A percentile compares a stretch with the other conserved stretches of the same genome.
phyloP scores from a whole-genome alignment of 2,797 vertebrate genomes.

The Sebastes hopkinsi region DNA sequence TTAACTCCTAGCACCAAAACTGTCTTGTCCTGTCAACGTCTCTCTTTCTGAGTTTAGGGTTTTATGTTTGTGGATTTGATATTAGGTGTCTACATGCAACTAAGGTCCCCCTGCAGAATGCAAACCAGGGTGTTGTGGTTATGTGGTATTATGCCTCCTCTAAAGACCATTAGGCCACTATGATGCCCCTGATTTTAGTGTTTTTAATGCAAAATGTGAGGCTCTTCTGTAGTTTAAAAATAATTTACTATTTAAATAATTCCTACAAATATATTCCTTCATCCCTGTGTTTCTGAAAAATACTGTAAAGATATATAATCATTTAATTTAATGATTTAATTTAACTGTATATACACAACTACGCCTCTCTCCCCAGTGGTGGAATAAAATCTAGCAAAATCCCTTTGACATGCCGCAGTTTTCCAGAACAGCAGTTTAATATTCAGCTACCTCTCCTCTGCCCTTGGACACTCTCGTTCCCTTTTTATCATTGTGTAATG shows the following conservation, averaged over 20 bases:
- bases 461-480: not conserved
- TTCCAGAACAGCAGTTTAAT: conserved; percentile 14
- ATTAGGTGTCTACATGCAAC: not conserved
- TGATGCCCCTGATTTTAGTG: not conserved
- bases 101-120: not conserved
- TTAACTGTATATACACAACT: conserved; percentile 2
- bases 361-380: not conserved
- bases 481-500: conserved; percentile 25
- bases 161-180: not conserved
- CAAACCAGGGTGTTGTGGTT: not conserved
- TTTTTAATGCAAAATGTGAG: not conserved
- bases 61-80: not conserved
- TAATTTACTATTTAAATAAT: not conserved
- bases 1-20: not conserved
- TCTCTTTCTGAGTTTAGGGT: not conserved
- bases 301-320: not conserved
- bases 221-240: not conserved
- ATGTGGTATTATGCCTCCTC: no score
- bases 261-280: not conserved
- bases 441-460: conserved; percentile 9
- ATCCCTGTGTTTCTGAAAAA: not conserved
- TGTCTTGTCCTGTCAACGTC: accelerated
- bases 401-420: conserved; percentile 9
- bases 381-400: not conserved
- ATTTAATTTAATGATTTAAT: not conserved